phyloP scores from a whole-genome alignment of 2,888 invertebrate genomes.

The Margaritifera margaritifera region DNA sequence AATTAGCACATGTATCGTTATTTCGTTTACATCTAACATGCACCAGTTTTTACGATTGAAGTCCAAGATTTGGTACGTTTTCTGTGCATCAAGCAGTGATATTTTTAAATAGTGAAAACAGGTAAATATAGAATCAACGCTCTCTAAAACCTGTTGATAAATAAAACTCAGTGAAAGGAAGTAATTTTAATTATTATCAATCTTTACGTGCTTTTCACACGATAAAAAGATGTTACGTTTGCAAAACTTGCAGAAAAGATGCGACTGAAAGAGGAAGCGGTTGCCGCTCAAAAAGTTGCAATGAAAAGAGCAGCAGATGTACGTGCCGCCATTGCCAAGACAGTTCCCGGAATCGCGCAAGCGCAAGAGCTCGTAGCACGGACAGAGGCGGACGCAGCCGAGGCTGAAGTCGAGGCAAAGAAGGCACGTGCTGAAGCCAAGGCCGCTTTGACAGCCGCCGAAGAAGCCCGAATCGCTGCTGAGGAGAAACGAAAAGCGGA shows the following conservation, averaged over 20 bases:
- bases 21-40: too few species aligned
- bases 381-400: constrained; percentile 43
- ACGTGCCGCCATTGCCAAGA: constrained; percentile 41
- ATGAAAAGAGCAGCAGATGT: constrained; percentile 51
- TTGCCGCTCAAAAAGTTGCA: constrained; percentile 43
- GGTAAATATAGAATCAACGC: too few species aligned
- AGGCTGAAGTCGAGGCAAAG: constrained; percentile 45
- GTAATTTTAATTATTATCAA: too few species aligned
- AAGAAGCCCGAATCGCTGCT: constrained; percentile 49
- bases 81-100: too few species aligned
- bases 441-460: constrained; percentile 33
- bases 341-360: constrained; percentile 40
- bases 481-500: constrained; percentile 44
- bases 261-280: constrained; percentile 36
- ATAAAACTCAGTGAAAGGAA: too few species aligned
- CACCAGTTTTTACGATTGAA: too few species aligned
- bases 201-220: too few species aligned
- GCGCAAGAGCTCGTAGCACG: constrained; percentile 41
- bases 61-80: too few species aligned
- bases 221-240: too few species aligned
- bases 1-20: too few species aligned
- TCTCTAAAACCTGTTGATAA: too few species aligned
- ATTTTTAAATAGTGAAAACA: too few species aligned
- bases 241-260: constrained; percentile 33
- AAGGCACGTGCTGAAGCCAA: constrained; percentile 41